Percentiles rank a stretch among this genome's conserved stretches.
Conservation (phyloP, 2,888 invertebrate genomes). For the Xestia xanthographa region DNA sequence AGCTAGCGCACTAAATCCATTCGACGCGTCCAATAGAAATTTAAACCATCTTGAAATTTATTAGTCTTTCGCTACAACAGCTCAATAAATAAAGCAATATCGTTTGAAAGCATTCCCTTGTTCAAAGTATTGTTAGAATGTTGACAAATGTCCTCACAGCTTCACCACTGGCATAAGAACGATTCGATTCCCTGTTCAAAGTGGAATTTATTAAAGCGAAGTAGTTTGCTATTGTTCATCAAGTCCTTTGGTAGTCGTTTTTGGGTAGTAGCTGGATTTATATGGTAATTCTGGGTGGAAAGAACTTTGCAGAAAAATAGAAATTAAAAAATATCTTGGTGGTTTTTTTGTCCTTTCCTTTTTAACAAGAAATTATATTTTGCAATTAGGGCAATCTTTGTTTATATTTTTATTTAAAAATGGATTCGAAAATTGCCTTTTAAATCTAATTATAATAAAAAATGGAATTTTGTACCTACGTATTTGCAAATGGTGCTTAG, state of each 20-base stretch:
- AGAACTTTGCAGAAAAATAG: not conserved
- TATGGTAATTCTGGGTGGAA: not conserved
- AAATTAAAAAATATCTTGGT: not conserved
- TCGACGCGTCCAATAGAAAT: constrained; percentile 35
- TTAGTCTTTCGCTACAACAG: constrained; percentile 54
- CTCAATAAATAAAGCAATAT: constrained; percentile 67
- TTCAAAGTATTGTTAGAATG: constrained; percentile 66
- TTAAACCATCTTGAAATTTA: constrained; percentile 60
- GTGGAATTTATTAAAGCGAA: constrained; percentile 62
- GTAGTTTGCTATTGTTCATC: constrained; percentile 54
- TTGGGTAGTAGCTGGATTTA: not conserved
- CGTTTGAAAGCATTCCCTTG: constrained; percentile 68
- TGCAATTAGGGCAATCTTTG: not conserved
- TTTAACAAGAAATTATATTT: not conserved
- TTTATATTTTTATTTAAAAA: not conserved
- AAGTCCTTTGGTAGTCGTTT: constrained; percentile 38
- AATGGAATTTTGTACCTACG: too few relatives aligned
- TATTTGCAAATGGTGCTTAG: not conserved
- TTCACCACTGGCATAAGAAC: constrained; percentile 59
- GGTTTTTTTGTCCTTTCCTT: not conserved
- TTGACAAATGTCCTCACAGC: constrained; percentile 65
- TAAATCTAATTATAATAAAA: not conserved
- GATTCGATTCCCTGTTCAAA: constrained; percentile 57
- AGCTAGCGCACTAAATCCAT: constrained; percentile 19
- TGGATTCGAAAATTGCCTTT: not conserved